Base-by-base conservation (phyloP, 2,113 vertebrate genomes). In the Pseudois nayaur region DNA sequence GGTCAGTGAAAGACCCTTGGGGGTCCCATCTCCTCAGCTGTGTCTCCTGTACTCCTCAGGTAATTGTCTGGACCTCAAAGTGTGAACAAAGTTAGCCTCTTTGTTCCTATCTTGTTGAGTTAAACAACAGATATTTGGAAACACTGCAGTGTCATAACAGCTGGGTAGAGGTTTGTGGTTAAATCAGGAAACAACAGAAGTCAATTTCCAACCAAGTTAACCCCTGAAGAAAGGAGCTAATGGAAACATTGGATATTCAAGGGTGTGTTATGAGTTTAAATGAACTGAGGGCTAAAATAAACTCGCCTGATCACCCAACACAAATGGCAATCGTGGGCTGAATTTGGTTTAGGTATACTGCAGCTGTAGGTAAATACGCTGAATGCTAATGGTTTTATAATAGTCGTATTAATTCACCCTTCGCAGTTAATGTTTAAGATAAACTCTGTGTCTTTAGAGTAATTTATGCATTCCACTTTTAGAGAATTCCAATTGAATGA, bases 381-480 rank as follows among this genome's bases (percentile, higher is more conserved):
- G 99, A 99, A 99, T 98, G 98, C 98, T 99, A 99, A 99, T 99
- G 99, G 99, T 98, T 99, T 99, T 99, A 99, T 99, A 99, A 99
- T 99, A 99, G 99, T 99, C 99, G 99, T 99, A 99, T 99, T 99
- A 99, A 99, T 99, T 99, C 99, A 99, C 99, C 99, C 99, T 98
- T 99, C 99, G 98, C 99, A 99, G 99, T 99, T 99, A 99, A 99
- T 98, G 99, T 99, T 99, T 99, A 99, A 99, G 99, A 99, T 99
- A 99, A 99, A 98, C 98, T 99, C 99, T 98, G 97, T 97, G 99
- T 99, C 99, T 99, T 99, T 98, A 98, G 98, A 99, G 99, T 99
- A 99, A 99, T 99, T 99, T 99, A 98, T 98, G 98, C 98, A 99
- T 99, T 99, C 98, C 95, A 87, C 98, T 99, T 99, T 99, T 99